phyloP scores from a whole-genome alignment of 2,797 vertebrate genomes.

The Spea hammondii region DNA sequence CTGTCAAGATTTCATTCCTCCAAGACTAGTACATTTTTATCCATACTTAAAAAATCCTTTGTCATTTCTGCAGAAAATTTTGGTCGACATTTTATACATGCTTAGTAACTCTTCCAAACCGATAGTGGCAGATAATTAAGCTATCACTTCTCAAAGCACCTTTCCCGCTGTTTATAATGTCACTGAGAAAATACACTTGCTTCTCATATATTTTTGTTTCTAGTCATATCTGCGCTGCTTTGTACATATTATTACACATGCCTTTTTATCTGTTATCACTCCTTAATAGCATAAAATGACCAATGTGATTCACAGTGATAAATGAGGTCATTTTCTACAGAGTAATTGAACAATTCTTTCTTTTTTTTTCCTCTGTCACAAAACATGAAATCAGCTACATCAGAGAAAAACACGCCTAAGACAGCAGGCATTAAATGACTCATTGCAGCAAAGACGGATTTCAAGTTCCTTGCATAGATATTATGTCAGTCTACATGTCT shows the following conservation, averaged over 20 bases:
- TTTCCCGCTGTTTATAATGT: slow-evolving; percentile 49
- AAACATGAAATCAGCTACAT: slow-evolving; percentile 54
- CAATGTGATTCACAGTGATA: slow-evolving; percentile 61
- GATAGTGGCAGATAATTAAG: slow-evolving; percentile 77
- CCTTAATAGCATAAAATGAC: slow-evolving; percentile 55
- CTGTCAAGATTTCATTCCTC: slow-evolving; percentile 70
- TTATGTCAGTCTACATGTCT: slow-evolving; percentile 26
- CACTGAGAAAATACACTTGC: slow-evolving; percentile 54
- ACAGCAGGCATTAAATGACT: slow-evolving; percentile 40
- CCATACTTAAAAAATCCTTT: slow-evolving; percentile 68
- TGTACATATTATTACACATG: slow-evolving; percentile 43
- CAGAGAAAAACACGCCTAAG: slow-evolving; percentile 48
- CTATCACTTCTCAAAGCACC: slow-evolving; percentile 62
- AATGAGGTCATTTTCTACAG: slow-evolving; percentile 59
- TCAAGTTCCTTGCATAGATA: slow-evolving; percentile 8
- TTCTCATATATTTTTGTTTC: slow-evolving; percentile 44
- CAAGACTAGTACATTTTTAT: slow-evolving; percentile 69
- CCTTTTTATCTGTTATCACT: slow-evolving; percentile 43
- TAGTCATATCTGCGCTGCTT: slow-evolving; percentile 58
- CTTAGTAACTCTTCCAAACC: slow-evolving; percentile 70
- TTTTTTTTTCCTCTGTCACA: slow-evolving; percentile 51
- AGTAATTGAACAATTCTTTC: slow-evolving; percentile 63
- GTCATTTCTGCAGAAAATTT: slow-evolving; percentile 66
- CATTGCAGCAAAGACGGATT: slow-evolving; percentile 4
- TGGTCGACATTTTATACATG: slow-evolving; percentile 70